phyloP scores from a whole-genome alignment of 2,797 vertebrate genomes.

The Lophotriccus pileatus region DNA sequence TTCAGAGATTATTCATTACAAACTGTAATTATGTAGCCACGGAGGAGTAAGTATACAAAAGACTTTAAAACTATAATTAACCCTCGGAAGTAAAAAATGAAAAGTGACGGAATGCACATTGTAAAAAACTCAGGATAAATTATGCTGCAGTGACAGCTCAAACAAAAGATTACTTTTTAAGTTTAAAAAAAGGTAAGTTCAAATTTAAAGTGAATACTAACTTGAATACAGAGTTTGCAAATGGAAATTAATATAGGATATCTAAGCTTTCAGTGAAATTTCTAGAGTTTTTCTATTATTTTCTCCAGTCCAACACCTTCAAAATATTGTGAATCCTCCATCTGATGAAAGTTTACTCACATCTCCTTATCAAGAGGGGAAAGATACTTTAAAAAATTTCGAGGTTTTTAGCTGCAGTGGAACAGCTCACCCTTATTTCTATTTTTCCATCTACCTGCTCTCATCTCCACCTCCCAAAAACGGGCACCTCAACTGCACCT shows the following conservation, averaged over 20 bases:
- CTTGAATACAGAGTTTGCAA: conserved; percentile 13
- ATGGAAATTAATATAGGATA: conserved; percentile 37
- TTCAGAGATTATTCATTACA: neutral
- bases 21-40: neutral
- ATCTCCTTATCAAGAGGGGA: neutral
- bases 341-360: neutral
- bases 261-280: neutral
- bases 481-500: neutral
- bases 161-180: conserved; percentile 52
- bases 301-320: neutral
- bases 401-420: neutral
- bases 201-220: conserved; percentile 56
- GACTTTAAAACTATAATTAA: conserved; percentile 61
- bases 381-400: neutral
- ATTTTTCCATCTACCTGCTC: neutral
- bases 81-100: conserved; percentile 38
- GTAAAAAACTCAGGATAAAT: conserved; percentile 52
- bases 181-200: neutral
- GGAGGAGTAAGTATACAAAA: conserved; percentile 24
- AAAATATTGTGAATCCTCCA: neutral
- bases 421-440: neutral
- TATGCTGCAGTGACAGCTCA: conserved; percentile 39
- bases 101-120: conserved; percentile 31
- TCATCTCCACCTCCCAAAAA: neutral
- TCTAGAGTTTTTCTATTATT: neutral